Evolutionary conservation across 2,113 vertebrate species (phyloP).

Genomic region (Capreolus pygargus): DNA sequence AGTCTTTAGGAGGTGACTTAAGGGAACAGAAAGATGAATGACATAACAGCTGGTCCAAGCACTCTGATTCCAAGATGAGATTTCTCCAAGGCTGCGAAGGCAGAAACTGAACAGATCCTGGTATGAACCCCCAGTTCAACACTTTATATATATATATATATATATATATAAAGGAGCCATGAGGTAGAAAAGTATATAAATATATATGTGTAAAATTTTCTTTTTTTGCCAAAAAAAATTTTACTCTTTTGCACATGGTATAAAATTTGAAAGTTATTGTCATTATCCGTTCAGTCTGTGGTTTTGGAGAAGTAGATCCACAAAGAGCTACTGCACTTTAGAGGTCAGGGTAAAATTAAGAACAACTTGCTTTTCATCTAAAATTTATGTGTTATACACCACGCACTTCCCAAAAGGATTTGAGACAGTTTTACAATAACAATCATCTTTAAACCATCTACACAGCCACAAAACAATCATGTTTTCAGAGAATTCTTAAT

Average conservation of each 20-base stretch:
- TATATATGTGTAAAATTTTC: background rate
- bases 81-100: background rate
- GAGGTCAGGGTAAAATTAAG: conserved; percentile 50
- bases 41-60: background rate
- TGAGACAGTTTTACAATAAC: conserved; percentile 53
- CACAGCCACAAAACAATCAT: conserved; percentile 41
- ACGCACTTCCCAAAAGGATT: conserved; percentile 66
- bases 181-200: background rate
- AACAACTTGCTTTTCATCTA: conserved; percentile 59
- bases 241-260: background rate
- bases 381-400: conserved; percentile 62
- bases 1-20: rapidly evolving
- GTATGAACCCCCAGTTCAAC: background rate
- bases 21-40: background rate
- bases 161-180: background rate
- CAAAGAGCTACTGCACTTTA: background rate
- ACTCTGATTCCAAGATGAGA: background rate
- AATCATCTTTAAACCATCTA: conserved; percentile 52
- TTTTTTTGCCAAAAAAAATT: background rate
- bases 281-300: background rate
- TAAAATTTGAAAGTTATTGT: background rate
- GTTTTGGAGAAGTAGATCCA: conserved; percentile 4
- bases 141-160: too few species aligned
- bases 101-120: background rate
- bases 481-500: conserved; percentile 61